Conservation (phyloP, 2,888 invertebrate species). For the Drosophila kuntzei region DNA sequence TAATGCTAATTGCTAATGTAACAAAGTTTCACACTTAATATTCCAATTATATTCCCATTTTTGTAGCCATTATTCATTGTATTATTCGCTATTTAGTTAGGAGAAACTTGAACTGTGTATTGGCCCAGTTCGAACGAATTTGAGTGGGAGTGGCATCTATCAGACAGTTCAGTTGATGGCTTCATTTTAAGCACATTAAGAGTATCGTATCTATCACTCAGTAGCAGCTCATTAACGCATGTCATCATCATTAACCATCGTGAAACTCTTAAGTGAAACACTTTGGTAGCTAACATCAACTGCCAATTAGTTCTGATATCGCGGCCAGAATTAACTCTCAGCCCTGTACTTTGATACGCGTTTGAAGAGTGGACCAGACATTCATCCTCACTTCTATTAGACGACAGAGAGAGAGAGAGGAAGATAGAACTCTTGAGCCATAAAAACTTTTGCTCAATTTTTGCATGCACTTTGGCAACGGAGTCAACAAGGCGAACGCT, state of each 20-base stretch:
- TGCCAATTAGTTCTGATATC: slow-evolving; percentile 67
- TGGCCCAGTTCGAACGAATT: background rate
- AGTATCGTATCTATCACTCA: slow-evolving; percentile 38
- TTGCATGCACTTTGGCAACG: slow-evolving; percentile 42
- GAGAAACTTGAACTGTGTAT: slow-evolving; percentile 5
- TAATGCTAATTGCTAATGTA: slow-evolving; percentile 11
- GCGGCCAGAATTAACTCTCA: slow-evolving; percentile 51
- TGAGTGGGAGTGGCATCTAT: slow-evolving; percentile 10
- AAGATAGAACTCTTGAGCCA: slow-evolving; percentile 12
- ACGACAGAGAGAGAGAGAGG: background rate
- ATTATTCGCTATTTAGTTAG: slow-evolving; percentile 6
- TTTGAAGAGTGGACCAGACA: slow-evolving; percentile 19
- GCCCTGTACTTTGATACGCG: slow-evolving; percentile 21
- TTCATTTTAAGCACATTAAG: slow-evolving; percentile 40
- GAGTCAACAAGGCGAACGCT: slow-evolving; percentile 42
- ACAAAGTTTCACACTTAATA: slow-evolving; percentile 21
- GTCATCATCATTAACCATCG: slow-evolving; percentile 56
- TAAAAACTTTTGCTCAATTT: slow-evolving; percentile 58
- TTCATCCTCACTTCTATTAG: slow-evolving; percentile 1
- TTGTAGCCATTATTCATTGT: slow-evolving; percentile 6
- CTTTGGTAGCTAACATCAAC: slow-evolving; percentile 52
- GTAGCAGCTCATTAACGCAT: slow-evolving; percentile 56
- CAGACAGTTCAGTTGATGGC: slow-evolving; percentile 23
- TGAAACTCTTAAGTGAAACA: slow-evolving; percentile 37
- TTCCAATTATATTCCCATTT: slow-evolving; percentile 8